Conservation (phyloP, 2,113 vertebrate genomes). For the Pampusana beccarii region DNA sequence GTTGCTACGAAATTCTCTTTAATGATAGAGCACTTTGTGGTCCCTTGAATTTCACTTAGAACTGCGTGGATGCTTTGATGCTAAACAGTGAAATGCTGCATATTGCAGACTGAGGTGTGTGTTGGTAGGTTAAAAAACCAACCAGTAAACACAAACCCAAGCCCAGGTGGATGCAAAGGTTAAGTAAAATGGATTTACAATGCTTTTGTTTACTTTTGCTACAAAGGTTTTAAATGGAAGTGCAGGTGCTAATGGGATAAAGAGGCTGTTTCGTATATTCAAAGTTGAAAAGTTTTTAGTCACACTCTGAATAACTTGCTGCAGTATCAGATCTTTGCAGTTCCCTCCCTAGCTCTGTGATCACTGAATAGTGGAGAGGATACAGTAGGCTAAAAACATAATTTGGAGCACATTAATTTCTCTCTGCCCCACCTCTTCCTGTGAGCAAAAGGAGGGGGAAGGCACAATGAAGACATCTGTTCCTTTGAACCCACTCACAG, state of each 20-base stretch:
- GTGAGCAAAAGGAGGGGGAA: neutral
- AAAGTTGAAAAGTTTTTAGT: neutral
- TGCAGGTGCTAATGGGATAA: neutral
- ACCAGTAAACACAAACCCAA: neutral
- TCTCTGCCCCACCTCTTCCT: conserved; percentile 37
- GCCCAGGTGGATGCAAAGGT: neutral
- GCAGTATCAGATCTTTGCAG: neutral
- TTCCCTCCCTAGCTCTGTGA: neutral
- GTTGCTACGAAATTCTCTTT: neutral
- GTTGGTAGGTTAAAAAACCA: neutral
- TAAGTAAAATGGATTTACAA: neutral
- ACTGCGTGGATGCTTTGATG: neutral
- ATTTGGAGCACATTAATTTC: conserved; percentile 19
- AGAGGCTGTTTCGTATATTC: neutral
- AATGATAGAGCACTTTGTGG: neutral
- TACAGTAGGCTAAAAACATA: neutral
- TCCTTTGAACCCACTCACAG: conserved; percentile 45
- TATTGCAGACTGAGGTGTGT: neutral
- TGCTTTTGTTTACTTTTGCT: neutral
- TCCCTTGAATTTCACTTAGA: neutral
- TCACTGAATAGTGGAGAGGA: neutral
- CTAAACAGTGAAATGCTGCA: neutral
- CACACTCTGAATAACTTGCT: neutral
- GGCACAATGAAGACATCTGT: conserved; percentile 65
- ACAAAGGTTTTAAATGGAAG: neutral